phyloP scores from a whole-genome alignment of 2,888 invertebrate genomes.

The Leucophora obtusa region DNA sequence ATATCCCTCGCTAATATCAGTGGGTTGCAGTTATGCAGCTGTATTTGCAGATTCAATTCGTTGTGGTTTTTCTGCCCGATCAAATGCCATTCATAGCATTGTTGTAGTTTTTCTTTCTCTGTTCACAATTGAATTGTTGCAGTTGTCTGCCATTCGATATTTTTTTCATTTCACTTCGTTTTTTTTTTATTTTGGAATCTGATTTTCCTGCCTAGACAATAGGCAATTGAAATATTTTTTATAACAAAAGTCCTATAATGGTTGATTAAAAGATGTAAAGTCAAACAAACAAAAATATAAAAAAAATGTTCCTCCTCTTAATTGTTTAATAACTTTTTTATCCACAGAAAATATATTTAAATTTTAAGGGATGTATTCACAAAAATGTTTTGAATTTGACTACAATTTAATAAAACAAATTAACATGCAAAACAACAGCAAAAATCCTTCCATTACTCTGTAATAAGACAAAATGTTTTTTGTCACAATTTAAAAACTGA shows the following conservation, averaged over 20 bases:
- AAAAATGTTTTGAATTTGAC: too few relatives aligned
- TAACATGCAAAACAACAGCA: too few relatives aligned
- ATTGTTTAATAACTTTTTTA: too few relatives aligned
- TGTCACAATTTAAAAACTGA: too few relatives aligned
- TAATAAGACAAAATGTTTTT: too few relatives aligned
- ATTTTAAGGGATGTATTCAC: too few relatives aligned
- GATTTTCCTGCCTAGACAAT: slow-evolving; percentile 56
- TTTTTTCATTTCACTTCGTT: slow-evolving; percentile 23
- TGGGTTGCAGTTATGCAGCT: background rate
- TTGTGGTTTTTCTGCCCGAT: slow-evolving; percentile 57
- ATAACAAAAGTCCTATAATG: slow-evolving; percentile 22
- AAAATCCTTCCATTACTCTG: too few relatives aligned
- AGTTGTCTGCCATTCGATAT: slow-evolving; percentile 38
- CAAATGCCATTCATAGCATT: slow-evolving; percentile 54
- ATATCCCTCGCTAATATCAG: background rate
- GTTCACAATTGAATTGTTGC: slow-evolving; percentile 52
- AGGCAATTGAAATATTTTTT: slow-evolving; percentile 54
- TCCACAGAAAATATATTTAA: too few relatives aligned
- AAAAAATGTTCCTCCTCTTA: background rate
- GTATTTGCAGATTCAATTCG: slow-evolving; percentile 29
- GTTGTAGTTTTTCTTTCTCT: slow-evolving; percentile 43
- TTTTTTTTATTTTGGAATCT: slow-evolving; percentile 9
- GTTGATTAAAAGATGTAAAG: slow-evolving; percentile 60
- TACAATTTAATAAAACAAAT: too few relatives aligned
- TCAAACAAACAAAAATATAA: slow-evolving; percentile 32